Percentiles rank a stretch among this genome's conserved stretches.
phyloP scores from a whole-genome alignment of 2,888 invertebrate species.

The Chrysolina oricalcia region DNA sequence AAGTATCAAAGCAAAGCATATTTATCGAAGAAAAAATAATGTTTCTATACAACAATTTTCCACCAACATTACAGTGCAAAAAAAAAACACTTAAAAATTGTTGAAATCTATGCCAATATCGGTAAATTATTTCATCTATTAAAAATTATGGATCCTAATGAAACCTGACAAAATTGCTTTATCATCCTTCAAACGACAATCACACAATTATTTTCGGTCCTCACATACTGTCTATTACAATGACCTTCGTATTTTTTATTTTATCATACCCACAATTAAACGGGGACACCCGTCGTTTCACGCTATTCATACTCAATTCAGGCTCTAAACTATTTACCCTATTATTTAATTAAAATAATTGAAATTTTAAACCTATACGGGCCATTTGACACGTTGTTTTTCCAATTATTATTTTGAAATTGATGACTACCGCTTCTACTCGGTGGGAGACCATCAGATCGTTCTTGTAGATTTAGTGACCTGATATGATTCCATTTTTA shows the following conservation, averaged over 20 bases:
- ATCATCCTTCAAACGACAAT: background rate
- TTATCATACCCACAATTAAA: background rate
- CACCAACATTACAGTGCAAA: no score
- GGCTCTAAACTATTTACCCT: constrained; percentile 37
- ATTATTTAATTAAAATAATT: constrained; percentile 52
- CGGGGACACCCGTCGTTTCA: background rate
- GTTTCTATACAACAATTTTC: no score
- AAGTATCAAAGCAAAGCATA: no score
- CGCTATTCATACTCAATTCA: constrained; percentile 23
- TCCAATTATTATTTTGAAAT: constrained; percentile 51
- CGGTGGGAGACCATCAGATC: constrained; percentile 41
- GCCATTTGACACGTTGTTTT: constrained; percentile 50
- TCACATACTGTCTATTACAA: background rate
- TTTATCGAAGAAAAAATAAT: no score
- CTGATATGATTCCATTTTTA: constrained; percentile 28
- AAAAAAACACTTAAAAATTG: no score
- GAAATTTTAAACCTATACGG: constrained; percentile 49
- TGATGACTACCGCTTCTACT: constrained; percentile 50
- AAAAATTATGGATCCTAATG: no score
- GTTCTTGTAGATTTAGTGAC: constrained; percentile 40
- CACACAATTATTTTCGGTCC: background rate
- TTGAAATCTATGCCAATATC: no score
- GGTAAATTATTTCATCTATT: no score
- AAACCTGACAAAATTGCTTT: background rate
- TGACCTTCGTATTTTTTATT: constrained; percentile 1